phyloP scores from a whole-genome alignment of 2,113 vertebrate genomes.

The Addax nasomaculatus region DNA sequence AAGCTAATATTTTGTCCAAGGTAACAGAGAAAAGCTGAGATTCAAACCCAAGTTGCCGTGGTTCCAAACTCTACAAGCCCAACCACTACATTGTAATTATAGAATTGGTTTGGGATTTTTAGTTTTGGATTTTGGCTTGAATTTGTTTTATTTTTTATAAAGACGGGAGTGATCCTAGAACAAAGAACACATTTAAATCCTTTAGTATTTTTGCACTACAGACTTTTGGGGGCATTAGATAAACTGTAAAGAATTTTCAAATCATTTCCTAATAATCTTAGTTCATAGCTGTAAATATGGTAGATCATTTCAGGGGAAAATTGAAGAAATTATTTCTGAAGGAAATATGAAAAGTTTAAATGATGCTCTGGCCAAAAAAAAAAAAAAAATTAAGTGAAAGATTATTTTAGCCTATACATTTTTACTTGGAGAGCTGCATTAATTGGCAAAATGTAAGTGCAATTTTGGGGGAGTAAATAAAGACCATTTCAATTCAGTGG shows the following conservation, averaged over 20 bases:
- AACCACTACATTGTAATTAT: background rate
- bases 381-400: background rate
- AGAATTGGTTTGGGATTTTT: background rate
- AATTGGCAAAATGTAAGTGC: background rate
- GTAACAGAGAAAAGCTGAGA: background rate
- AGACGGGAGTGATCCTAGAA: background rate
- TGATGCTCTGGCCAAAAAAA: background rate
- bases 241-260: background rate
- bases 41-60: background rate
- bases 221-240: background rate
- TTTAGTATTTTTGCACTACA: background rate
- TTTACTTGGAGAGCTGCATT: background rate
- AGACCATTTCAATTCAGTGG: background rate
- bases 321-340: background rate
- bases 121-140: background rate
- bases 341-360: background rate
- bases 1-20: background rate
- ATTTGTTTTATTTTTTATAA: background rate
- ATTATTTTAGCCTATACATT: background rate
- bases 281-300: background rate
- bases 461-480: background rate
- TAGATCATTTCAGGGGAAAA: background rate
- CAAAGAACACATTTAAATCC: slow-evolving; percentile 1
- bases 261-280: background rate
- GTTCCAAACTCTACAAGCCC: background rate